A percentile compares a stretch with the other conserved stretches of the same genome.
phyloP scores from a whole-genome alignment of 1,140 invertebrate species.

The Solenopsis invicta region DNA sequence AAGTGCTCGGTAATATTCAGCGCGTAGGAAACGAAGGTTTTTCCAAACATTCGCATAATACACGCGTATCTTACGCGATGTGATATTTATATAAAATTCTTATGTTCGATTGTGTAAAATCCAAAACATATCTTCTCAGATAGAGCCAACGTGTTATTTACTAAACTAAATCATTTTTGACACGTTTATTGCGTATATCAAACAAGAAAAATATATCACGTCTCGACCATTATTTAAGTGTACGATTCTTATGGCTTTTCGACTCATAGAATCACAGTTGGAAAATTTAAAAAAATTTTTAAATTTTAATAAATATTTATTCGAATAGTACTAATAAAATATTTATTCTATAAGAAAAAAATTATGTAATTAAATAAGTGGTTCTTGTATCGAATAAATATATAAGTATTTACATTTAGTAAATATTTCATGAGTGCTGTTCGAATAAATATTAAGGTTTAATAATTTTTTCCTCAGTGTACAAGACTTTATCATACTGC shows the following conservation, averaged over 20 bases:
- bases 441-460: no score
- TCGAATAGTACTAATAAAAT: no score
- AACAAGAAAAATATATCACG: not conserved
- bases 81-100: not conserved
- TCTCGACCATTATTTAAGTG: not conserved
- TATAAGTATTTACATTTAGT: no score
- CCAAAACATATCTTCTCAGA: not conserved
- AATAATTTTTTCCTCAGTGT: no score
- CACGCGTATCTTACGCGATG: not conserved
- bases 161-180: not conserved
- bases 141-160: not conserved
- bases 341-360: no score
- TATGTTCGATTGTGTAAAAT: no score
- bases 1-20: constrained; percentile 29
- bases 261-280: not conserved
- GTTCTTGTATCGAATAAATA: no score
- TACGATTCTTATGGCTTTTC: not conserved
- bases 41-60: not conserved
- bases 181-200: not conserved
- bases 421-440: no score
- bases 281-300: no score
- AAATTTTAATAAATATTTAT: no score
- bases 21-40: not conserved
- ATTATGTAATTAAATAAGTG: no score
- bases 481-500: not conserved